phyloP scores from a whole-genome alignment of 2,113 vertebrate genomes.

The Stegastes partitus region DNA sequence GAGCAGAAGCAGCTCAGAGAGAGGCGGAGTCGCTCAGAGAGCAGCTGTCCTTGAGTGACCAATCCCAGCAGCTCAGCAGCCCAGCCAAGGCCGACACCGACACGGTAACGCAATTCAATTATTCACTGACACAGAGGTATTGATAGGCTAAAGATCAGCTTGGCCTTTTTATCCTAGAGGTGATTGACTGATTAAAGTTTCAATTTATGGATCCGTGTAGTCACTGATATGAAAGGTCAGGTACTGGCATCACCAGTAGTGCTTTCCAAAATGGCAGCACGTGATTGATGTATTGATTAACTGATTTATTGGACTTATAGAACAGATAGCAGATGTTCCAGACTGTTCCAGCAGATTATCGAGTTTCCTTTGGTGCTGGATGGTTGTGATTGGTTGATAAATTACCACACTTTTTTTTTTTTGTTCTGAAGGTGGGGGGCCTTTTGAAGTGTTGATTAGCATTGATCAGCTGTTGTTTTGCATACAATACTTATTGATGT shows the following conservation, averaged over 20 bases:
- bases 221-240: constrained; percentile 29
- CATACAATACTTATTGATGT: neutral
- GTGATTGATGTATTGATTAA: constrained; percentile 42
- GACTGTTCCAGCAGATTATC: neutral
- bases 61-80: constrained; percentile 91
- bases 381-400: constrained; percentile 22
- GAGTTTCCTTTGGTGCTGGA: neutral
- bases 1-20: constrained; percentile 95
- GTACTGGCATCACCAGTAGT: constrained; percentile 7
- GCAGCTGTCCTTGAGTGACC: constrained; percentile 93
- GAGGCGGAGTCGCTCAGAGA: constrained; percentile 93
- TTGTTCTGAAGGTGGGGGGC: constrained; percentile 12
- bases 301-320: constrained; percentile 11
- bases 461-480: constrained; percentile 10
- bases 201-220: constrained; percentile 37
- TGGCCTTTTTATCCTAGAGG: constrained; percentile 25
- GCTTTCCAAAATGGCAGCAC: constrained; percentile 13
- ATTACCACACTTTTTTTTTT: too few relatives aligned
- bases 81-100: constrained; percentile 92
- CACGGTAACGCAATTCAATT: constrained; percentile 85
- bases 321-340: constrained; percentile 20
- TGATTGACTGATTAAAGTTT: constrained; percentile 41
- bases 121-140: constrained; percentile 44
- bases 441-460: neutral
- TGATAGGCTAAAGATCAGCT: constrained; percentile 55